These are phyloP conservation scores for Hippoglossus hippoglossus DNA, from an alignment of 2,797 vertebrate genomes.

Conservation along the genomic window DNA sequence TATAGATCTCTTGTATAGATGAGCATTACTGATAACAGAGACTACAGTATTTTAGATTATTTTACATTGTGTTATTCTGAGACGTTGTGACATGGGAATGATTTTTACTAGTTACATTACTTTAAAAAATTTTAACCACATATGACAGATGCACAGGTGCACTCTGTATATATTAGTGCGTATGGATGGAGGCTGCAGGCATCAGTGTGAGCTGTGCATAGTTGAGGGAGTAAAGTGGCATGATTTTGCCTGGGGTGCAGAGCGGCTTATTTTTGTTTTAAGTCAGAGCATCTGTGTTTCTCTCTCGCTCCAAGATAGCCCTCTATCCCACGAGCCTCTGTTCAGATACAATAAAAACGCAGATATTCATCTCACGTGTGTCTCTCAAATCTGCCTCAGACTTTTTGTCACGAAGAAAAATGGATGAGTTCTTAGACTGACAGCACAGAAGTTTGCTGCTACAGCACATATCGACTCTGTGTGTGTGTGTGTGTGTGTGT, in stretches of 20 bases:
- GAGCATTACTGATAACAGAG: too few species aligned
- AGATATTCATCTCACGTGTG: slow-evolving; percentile 24
- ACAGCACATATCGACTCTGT: slow-evolving; percentile 8
- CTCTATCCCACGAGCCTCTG: slow-evolving; percentile 53
- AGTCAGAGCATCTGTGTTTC: slow-evolving; percentile 67
- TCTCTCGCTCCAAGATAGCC: slow-evolving; percentile 45
- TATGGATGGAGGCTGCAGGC: slow-evolving; percentile 27
- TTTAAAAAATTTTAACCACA: not conserved
- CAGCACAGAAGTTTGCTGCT: not conserved
- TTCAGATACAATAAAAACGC: slow-evolving; percentile 31
- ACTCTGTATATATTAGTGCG: not conserved
- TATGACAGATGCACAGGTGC: slow-evolving; percentile 16
- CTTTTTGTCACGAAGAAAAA: slow-evolving; percentile 16
- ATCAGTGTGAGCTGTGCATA: slow-evolving; percentile 31
- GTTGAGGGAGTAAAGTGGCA: slow-evolving; percentile 43
- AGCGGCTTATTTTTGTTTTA: slow-evolving; percentile 60
- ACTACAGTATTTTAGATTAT: too few species aligned
- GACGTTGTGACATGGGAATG: too few species aligned
- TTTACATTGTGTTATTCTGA: too few species aligned
- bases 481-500: not conserved
- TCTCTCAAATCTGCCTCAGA: slow-evolving; percentile 33
- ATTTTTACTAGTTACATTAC: too few species aligned
- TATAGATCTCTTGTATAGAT: too few species aligned
- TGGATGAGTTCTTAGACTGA: slow-evolving; percentile 3
- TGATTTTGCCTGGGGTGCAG: slow-evolving; percentile 57